Conservation (phyloP, 2,113 vertebrate genomes). For the Perccottus glenii region DNA sequence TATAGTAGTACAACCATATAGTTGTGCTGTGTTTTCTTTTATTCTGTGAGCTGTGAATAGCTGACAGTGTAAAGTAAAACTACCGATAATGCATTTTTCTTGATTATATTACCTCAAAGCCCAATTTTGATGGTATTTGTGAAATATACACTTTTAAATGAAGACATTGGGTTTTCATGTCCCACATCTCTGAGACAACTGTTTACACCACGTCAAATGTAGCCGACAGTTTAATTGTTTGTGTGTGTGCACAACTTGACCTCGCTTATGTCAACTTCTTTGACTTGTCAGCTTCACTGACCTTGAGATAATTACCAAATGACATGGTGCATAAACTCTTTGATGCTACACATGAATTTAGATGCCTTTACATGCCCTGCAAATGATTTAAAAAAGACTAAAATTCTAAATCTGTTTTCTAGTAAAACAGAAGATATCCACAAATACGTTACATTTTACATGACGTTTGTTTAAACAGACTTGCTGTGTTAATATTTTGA, state of each 20-base stretch:
- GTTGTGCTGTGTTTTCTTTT: too few species aligned
- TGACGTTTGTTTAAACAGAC: conserved; percentile 18
- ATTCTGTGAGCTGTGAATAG: too few species aligned
- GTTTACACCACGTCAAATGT: conserved; percentile 16
- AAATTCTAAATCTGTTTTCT: conserved; percentile 11
- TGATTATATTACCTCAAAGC: too few species aligned
- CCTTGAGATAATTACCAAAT: conserved; percentile 41
- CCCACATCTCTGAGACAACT: neutral
- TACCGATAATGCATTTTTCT: too few species aligned
- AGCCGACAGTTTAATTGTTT: conserved; percentile 46
- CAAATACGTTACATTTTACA: conserved; percentile 6
- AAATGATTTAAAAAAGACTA: neutral
- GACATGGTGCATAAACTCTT: conserved; percentile 53
- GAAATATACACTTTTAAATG: conserved; percentile 3
- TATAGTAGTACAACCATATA: too few species aligned
- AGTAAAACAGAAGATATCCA: conserved; percentile 20
- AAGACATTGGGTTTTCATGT: conserved; percentile 5
- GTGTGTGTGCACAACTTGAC: conserved; percentile 32
- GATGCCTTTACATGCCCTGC: conserved; percentile 30
- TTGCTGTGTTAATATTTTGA: conserved; percentile 20
- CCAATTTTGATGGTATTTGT: too few species aligned
- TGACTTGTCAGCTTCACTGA: conserved; percentile 22
- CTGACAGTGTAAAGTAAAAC: too few species aligned
- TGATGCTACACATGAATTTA: conserved; percentile 38
- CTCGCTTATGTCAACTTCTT: conserved; percentile 33